Conservation (phyloP, 1,140 invertebrate species). For the Acromyrmex heyeri region DNA sequence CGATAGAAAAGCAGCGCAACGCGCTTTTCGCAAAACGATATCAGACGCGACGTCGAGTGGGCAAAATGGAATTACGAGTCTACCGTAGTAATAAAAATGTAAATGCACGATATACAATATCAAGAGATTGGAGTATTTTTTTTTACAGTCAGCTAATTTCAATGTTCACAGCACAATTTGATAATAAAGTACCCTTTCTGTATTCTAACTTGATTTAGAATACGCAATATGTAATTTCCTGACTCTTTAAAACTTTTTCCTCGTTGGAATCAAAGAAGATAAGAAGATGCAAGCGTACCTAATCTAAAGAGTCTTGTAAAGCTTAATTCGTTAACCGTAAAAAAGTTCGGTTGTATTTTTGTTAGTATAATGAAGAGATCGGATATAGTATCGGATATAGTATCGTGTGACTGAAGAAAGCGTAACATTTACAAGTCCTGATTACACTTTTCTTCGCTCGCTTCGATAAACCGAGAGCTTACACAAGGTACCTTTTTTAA, state of each 20-base stretch:
- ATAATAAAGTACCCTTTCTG: neutral
- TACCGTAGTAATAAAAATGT: conserved; percentile 41
- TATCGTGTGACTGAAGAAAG: neutral
- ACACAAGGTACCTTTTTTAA: neutral
- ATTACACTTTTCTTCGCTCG: neutral
- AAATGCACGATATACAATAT: conserved; percentile 19
- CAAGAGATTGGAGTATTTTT: neutral
- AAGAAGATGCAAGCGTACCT: neutral
- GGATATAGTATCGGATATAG: neutral
- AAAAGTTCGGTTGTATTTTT: neutral
- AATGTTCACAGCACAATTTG: conserved; percentile 21
- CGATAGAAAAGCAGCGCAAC: conserved; percentile 22
- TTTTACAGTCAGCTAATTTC: neutral
- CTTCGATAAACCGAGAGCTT: neutral
- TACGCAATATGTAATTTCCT: neutral
- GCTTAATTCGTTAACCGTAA: neutral
- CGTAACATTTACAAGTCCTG: neutral
- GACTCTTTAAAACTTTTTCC: neutral
- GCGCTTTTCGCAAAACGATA: conserved; percentile 20
- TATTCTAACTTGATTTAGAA: neutral
- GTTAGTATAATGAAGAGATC: neutral
- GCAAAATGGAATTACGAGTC: conserved; percentile 23
- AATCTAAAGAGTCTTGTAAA: neutral
- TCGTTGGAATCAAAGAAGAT: neutral
- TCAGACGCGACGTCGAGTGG: conserved; percentile 27